Conservation (phyloP, 2,888 invertebrate genomes). For the Mylabris sibirica region DNA sequence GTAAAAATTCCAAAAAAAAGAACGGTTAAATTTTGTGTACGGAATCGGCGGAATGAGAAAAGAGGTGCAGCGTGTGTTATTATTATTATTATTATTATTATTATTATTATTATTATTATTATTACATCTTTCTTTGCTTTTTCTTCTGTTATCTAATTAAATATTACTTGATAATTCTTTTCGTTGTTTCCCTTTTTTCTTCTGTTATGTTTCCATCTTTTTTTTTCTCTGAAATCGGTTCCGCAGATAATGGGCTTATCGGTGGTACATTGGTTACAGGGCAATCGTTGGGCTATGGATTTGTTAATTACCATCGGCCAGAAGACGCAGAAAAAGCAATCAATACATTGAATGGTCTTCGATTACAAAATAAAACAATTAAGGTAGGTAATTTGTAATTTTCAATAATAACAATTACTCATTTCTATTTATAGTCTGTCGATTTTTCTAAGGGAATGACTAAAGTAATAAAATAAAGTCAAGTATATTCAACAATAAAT, state of each 20-base stretch:
- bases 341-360: conserved; percentile 95
- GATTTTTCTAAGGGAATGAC: too few species aligned
- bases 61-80: not conserved
- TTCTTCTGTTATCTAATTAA: conserved; percentile 15
- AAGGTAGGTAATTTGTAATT: conserved; percentile 71
- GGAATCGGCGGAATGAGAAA: conserved; percentile 7
- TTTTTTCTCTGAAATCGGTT: conserved; percentile 50
- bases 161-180: not conserved
- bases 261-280: conserved; percentile 71
- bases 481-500: too few species aligned
- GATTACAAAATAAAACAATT: conserved; percentile 99
- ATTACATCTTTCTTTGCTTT: conserved; percentile 14
- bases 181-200: conserved; percentile 36
- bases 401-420: conserved; percentile 4
- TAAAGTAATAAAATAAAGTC: too few species aligned
- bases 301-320: conserved; percentile 97
- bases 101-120: too few species aligned
- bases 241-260: conserved; percentile 61
- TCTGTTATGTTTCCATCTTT: conserved; percentile 52
- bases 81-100: too few species aligned
- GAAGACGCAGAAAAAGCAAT: conserved; percentile 99
- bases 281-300: conserved; percentile 99
- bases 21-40: conserved; percentile 1
- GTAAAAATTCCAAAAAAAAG: not conserved
- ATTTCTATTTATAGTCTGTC: not conserved